Evolutionary conservation across 1,140 invertebrate genomes (phyloP).

Genomic region (Thaumatotibia leucotreta): DNA sequence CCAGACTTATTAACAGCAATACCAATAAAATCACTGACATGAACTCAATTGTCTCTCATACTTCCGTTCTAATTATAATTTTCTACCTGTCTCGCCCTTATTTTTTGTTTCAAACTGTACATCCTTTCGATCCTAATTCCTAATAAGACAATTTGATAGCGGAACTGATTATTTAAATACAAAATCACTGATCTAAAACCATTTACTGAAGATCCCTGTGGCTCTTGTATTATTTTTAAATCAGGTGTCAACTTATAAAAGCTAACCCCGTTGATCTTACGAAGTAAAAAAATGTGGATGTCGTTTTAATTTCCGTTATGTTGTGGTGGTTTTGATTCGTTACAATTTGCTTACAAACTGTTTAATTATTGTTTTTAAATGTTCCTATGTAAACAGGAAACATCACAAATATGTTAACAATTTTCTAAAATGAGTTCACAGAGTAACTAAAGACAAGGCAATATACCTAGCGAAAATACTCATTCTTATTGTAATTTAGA

Average conservation of each 20-base stretch:
- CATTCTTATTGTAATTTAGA: too few relatives aligned
- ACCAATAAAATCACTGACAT: not conserved
- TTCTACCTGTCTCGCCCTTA: not conserved
- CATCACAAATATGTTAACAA: too few relatives aligned
- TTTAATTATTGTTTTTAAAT: not conserved
- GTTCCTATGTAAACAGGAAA: not conserved
- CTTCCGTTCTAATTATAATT: not conserved
- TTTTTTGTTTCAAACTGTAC: not conserved
- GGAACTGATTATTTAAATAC: conserved; percentile 21
- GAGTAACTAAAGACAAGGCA: too few relatives aligned
- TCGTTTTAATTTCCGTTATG: not conserved
- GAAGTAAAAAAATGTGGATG: not conserved
- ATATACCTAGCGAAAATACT: too few relatives aligned
- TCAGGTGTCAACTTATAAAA: not conserved
- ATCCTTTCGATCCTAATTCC: not conserved
- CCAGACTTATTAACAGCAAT: not conserved
- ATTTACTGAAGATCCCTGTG: not conserved
- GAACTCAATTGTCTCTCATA: not conserved
- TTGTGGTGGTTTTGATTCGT: not conserved
- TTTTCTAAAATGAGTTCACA: too few relatives aligned
- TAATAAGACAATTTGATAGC: conserved; percentile 28
- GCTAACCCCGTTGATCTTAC: not conserved
- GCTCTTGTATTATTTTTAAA: not conserved
- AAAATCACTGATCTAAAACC: not conserved
- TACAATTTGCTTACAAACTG: not conserved